A percentile compares a stretch with the other conserved stretches of the same genome.
These are phyloP conservation scores for Drosophila cardini DNA, from an alignment of 1,140 invertebrate species.

Conservation along the genomic window DNA sequence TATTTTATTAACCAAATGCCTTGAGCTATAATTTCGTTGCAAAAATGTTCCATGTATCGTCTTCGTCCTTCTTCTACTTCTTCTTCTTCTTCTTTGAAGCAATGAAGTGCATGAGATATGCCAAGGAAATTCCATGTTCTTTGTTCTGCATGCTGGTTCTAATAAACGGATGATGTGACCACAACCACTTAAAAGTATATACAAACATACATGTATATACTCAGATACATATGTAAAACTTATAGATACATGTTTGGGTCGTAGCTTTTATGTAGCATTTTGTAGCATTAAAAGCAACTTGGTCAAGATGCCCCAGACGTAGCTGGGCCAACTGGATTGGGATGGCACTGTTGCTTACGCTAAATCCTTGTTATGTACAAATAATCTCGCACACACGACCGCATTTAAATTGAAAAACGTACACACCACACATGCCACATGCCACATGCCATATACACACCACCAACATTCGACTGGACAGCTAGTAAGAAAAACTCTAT, in stretches of 20 bases:
- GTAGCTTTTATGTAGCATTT: constrained; percentile 65
- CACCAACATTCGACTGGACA: constrained; percentile 42
- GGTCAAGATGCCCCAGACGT: constrained; percentile 41
- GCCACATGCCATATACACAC: constrained; percentile 41
- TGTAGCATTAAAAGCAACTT: constrained; percentile 40
- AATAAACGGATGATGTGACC: constrained; percentile 68
- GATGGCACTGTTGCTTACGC: constrained; percentile 67
- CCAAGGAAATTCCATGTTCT: constrained; percentile 67
- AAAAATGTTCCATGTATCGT: constrained; percentile 73
- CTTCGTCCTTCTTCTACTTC: constrained; percentile 4
- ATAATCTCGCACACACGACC: constrained; percentile 82
- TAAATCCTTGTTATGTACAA: constrained; percentile 82
- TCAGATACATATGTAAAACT: constrained; percentile 17
- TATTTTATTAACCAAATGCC: constrained; percentile 77
- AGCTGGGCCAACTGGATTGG: constrained; percentile 28
- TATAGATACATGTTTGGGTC: constrained; percentile 49
- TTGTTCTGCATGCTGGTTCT: constrained; percentile 67
- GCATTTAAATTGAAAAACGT: constrained; percentile 84
- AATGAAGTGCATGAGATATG: constrained; percentile 80
- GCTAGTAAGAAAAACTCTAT: constrained; percentile 33
- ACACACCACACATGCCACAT: constrained; percentile 53
- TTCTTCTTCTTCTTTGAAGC: constrained; percentile 50
- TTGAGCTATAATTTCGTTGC: constrained; percentile 75
- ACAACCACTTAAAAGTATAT: constrained; percentile 35
- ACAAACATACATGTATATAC: constrained; percentile 21